Base-by-base conservation (phyloP, 1,140 invertebrate genomes). In the Magallana ariakensis region DNA sequence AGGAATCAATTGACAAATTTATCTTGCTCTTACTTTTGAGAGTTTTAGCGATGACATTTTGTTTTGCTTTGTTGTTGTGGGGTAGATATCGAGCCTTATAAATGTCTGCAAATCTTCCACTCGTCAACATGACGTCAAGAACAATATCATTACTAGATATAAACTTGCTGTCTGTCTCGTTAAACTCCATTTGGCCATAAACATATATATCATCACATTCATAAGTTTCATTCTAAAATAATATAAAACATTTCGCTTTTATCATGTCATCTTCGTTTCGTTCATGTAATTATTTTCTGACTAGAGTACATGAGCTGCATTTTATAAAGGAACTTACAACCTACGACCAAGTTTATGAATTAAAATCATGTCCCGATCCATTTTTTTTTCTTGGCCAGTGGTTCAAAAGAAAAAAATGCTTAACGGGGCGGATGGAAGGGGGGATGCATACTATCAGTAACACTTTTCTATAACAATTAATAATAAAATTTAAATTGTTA, bases 21-120 rank as follows among this genome's bases (percentile, higher is more conserved):
- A 15, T 15, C 1, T 16, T 62, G n/a, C 8, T 22, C 19, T 55
- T 84, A 88, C 85, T 81, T 81, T 88, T 85, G 6, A 88, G 54
- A 19, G 66, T 62, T 22, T 88, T 88, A 1, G 85, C 87, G 1
- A 86, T 66, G 8, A 88, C 87, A 62, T 15, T 19, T 70, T 70
- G 66, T 26, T 82, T 86, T 33, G 53, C 58, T 22, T 88, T 85
- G 80, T 88, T 88, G n/a, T 80, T 83, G 57, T 86, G 85, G 9
- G 55, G 55, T 26, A 84, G 57, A 56, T 80, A 84, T 84, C 85
- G 75, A 16, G 87, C 87, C 62, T 88, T 88, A 19, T 80, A 88
- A 0, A 88, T 86, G 46, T 88, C 87, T 19, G 87, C 87, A 86
- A 88, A 88, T 86, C 85, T 46, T 57, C 87, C 87, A 53, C 84